Base-by-base conservation (phyloP, 2,113 vertebrate species). In the Ceyx margarethae region DNA sequence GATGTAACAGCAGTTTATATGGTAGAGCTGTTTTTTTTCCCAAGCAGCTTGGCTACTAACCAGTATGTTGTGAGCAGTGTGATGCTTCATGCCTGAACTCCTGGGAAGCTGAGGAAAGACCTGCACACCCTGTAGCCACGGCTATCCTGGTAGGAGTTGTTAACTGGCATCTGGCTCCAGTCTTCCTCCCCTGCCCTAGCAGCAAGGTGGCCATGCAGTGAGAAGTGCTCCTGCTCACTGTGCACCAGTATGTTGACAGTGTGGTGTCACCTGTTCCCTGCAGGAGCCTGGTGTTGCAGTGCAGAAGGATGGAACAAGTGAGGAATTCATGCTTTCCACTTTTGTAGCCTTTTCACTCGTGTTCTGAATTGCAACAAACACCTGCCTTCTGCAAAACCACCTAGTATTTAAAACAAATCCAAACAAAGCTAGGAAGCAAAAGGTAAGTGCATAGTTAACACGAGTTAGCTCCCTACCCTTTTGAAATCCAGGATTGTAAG, bases 181-280 rank as follows among this genome's bases (percentile, higher is more conserved):
- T 67, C 74, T 45, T 48, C 22, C 53, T 84, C 69, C 57, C 21
- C 11, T 11, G 29, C 81, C 66, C 89, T 43, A 81, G 87, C 66
- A 81, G 93, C 78, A 65, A 72, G 68, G 81, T 91, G 87, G 58
- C 50, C 0, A 0, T 80, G 87, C 64, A 43, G 85, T 7, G 64
- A 62, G 67, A 82, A 76, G 67, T 5, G 3, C 23, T 81, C 4
- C 73, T 75, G 87, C 78, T 87, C 56, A 13, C 78, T 76, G 67
- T 31, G 42, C 0, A 1, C 78, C 64, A 26, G 61, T 54, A n/a
- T 76, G 91, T 72, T 81, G 81, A 29, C 54, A 50, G 77, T 91
- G 77, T 89, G 58, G 6, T 76, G 71, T 93, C 93, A 93, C 91
- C 86, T 81, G 74, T 76, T 89, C 81, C 86, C 69, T 43, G 66